Evolutionary conservation across 2,888 invertebrate species (phyloP), one percentile per base, ranked within the genome.

Genomic region (Archaeoteleia sp.): DNA sequence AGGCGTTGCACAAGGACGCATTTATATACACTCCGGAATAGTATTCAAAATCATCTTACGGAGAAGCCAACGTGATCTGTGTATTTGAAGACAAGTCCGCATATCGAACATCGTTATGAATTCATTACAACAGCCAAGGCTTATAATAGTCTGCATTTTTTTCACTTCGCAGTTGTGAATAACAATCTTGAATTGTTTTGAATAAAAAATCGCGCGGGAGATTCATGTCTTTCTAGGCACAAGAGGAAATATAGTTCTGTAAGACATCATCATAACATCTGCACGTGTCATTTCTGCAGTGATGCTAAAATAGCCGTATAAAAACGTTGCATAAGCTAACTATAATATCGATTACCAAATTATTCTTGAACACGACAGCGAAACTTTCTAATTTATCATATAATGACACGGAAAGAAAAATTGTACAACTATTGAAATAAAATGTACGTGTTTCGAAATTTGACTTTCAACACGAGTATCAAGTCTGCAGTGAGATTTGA

Each of bases 31-130:
- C 10, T 30, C 6, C 30, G 10, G 2, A 3, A 10, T 7, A 30
- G 10, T 3, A 6, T 30, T 30, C 10, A 10, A 30, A 30, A 30
- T 30, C 1, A 30, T 30, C 10, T 30, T 30, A 10, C 9, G 9
- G 10, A 30, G 46, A 70, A 73, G 60, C 72, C 67, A 73, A 73
- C 67, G 60, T 72, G 70, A 67, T 65, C 53, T 53, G 65, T 53
- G 62, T 32, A 20, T 46, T 60, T 67, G 34, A 35, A 66, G 17
- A 8, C 51, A 67, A 58, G 71, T 72, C 54, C 67, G 67, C 60
- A 71, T 70, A 75, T 74, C 73, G 72, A 74, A 76, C 71, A 70
- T 68, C 55, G 65, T 71, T 72, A 72, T 65, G 71, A 73, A 67
- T 40, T 54, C 48, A 42, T 70, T 66, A 54, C 54, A 72, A 74